Evolutionary conservation across 2,888 invertebrate species (phyloP).

Genomic region (Acanthacorydalis orientalis): DNA sequence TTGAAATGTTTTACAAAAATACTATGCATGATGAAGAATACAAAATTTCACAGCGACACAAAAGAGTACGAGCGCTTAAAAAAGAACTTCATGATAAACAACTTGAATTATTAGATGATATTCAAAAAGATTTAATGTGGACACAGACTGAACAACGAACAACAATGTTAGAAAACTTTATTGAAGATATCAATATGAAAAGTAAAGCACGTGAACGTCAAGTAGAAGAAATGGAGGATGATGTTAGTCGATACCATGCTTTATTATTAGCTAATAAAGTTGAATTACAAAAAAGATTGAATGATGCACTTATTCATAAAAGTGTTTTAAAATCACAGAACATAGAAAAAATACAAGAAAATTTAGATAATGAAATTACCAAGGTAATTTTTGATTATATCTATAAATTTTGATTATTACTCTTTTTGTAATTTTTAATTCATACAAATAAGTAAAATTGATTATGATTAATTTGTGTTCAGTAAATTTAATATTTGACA

Average conservation of each 20-base stretch:
- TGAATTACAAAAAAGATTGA: slow-evolving; percentile 13
- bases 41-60: slow-evolving; percentile 11
- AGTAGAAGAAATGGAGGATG: slow-evolving; percentile 13
- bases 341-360: slow-evolving; percentile 10
- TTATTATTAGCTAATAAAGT: slow-evolving; percentile 18
- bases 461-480: too few species aligned
- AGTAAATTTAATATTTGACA: too few species aligned
- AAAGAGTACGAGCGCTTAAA: slow-evolving; percentile 11
- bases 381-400: not conserved
- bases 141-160: slow-evolving; percentile 9
- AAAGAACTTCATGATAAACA: slow-evolving; percentile 17
- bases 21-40: slow-evolving; percentile 14
- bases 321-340: slow-evolving; percentile 10
- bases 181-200: slow-evolving; percentile 12
- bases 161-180: slow-evolving; percentile 12
- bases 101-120: slow-evolving; percentile 13
- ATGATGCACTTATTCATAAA: slow-evolving; percentile 6
- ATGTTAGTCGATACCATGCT: slow-evolving; percentile 15
- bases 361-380: slow-evolving; percentile 2
- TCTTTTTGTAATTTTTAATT: not conserved
- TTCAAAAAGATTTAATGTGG: slow-evolving; percentile 11
- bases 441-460: not conserved
- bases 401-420: not conserved
- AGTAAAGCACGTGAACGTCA: slow-evolving; percentile 10
- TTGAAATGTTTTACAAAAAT: slow-evolving; percentile 5